A percentile compares a stretch with the other conserved stretches of the same genome.
These are phyloP conservation scores for Potorous gilbertii DNA, from an alignment of 2,797 vertebrate genomes.

Conservation along the genomic window DNA sequence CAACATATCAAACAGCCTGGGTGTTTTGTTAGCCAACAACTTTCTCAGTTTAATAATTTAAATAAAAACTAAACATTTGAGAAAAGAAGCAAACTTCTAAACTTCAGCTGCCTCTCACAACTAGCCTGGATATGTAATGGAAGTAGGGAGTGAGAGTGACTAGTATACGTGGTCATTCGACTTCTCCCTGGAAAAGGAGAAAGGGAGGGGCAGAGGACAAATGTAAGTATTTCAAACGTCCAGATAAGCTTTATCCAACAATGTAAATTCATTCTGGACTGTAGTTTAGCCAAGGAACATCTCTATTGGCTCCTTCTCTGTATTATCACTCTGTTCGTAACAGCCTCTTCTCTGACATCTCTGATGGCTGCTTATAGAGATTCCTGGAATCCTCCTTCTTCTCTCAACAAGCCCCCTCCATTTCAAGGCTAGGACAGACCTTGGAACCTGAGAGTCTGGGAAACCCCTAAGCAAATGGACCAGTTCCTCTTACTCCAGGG, in stretches of 20 bases:
- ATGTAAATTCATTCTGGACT: background rate
- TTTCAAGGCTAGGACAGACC: background rate
- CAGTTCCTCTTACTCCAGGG: background rate
- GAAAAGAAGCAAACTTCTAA: background rate
- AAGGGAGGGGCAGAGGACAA: background rate
- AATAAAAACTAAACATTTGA: background rate
- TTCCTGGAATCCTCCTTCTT: background rate
- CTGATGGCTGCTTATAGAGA: background rate
- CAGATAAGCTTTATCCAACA: background rate
- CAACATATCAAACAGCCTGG: background rate
- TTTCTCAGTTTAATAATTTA: background rate
- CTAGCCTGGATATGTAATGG: background rate
- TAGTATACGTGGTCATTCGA: background rate
- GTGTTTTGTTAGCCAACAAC: background rate
- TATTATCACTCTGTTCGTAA: background rate
- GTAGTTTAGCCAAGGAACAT: background rate
- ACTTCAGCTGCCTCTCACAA: background rate
- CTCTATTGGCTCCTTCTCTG: background rate
- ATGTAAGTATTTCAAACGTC: background rate
- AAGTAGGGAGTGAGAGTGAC: background rate
- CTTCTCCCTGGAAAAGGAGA: background rate
- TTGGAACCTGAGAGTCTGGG: background rate
- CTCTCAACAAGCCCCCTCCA: background rate
- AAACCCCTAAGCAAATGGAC: background rate
- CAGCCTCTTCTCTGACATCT: too few species aligned